Evolutionary conservation across 2,888 invertebrate species (phyloP), one percentile per base, ranked within the genome.

Genomic region (Ceriagrion tenellum): DNA sequence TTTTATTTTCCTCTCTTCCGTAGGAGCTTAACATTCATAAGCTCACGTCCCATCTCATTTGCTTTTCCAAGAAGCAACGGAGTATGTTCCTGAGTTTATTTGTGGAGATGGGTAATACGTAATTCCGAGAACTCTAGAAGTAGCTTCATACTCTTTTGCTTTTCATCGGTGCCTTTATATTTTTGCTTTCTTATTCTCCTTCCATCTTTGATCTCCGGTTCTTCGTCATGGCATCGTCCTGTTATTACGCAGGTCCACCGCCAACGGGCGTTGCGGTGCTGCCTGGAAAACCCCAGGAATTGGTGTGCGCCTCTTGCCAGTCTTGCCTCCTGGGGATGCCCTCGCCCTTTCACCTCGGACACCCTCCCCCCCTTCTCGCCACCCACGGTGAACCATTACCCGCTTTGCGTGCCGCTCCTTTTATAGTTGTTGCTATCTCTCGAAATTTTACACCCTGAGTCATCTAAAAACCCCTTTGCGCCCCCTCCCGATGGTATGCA

Each of bases 381-480:
- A 40, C 35, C 47, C 93, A n/a, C 93, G 40, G 47, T n/a, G n/a
- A 63, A 35, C 93, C 93, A 93, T 93, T 93, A 69, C 93, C 47
- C 93, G 93, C 93, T 55, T 74, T 74, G 93, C 93, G 93, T 93
- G 93, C 93, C 47, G 47, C 74, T 47, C 47, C 69, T 93, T 93
- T 93, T 93, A 93, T 93, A 93, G 93, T 93, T 81, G 81, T 81
- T 55, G 69, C 93, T 69, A 93, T 93, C 93, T 40, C 93, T 93
- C 69, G 93, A 74, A 93, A 93, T 93, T 93, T 93, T 93, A 93
- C 93, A 93, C 93, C 93, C 93, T 16, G 47, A 93, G 93, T 93
- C 93, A 74, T 93, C 93, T 20, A 26, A 55, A 55, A 89, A 26
- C 55, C 89, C 88, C 59, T 23, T 35, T 59, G 23, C 40, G 12